phyloP scores from a whole-genome alignment of 92 coral and sea anemone genomes.

The Hydrozoanthus gracilis region DNA sequence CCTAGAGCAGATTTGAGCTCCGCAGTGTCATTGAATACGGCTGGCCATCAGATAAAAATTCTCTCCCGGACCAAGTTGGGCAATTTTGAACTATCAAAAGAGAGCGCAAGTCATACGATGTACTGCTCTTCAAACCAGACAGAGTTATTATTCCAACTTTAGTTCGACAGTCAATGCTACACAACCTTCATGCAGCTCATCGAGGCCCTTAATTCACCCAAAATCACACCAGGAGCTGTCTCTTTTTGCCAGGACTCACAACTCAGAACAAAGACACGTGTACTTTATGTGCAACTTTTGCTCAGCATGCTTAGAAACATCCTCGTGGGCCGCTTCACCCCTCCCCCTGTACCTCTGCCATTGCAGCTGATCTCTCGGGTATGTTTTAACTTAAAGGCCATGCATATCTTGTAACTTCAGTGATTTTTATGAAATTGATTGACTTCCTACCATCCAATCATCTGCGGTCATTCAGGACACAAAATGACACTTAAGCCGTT shows the following conservation, averaged over 20 bases:
- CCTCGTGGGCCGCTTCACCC: slow-evolving; percentile 54
- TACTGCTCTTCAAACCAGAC: slow-evolving; percentile 16
- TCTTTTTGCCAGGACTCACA: slow-evolving; percentile 25
- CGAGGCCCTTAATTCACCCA: slow-evolving; percentile 63
- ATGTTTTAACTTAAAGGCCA: slow-evolving; percentile 53
- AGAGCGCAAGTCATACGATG: slow-evolving; percentile 45
- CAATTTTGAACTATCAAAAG: slow-evolving; percentile 62
- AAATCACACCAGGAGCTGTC: not conserved
- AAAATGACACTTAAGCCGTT: slow-evolving; percentile 52
- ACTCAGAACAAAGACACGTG: slow-evolving; percentile 15
- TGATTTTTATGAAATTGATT: slow-evolving; percentile 59
- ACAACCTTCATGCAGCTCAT: slow-evolving; percentile 71
- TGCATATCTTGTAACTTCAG: slow-evolving; percentile 57
- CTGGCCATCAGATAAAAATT: slow-evolving; percentile 4
- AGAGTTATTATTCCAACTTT: slow-evolving; percentile 35
- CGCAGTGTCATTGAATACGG: not conserved
- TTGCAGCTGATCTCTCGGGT: slow-evolving; percentile 31
- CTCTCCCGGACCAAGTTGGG: slow-evolving; percentile 28
- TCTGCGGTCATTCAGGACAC: slow-evolving; percentile 62
- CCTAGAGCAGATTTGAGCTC: slow-evolving; percentile 27
- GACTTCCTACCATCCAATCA: slow-evolving; percentile 50
- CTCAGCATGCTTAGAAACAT: slow-evolving; percentile 24
- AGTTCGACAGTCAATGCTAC: slow-evolving; percentile 44
- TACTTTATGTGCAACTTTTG: slow-evolving; percentile 7
- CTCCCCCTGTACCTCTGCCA: slow-evolving; percentile 28